Conservation (phyloP, 2,797 vertebrate species). For the Buphagus erythrorhynchus region DNA sequence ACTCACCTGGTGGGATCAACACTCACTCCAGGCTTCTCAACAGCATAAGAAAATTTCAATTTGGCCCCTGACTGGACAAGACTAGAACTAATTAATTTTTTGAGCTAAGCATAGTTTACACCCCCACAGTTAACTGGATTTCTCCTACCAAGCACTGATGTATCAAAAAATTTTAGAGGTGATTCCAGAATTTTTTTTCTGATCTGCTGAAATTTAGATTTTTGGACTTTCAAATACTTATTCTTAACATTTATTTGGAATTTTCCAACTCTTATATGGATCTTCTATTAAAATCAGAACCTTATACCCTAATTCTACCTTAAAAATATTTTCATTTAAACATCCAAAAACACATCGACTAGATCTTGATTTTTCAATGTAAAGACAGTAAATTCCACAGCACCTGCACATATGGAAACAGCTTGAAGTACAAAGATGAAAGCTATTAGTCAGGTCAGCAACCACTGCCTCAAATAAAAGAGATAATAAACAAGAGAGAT, state of each 20-base stretch:
- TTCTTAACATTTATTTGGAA: background rate
- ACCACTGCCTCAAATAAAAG: slow-evolving; percentile 36
- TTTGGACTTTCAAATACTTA: background rate
- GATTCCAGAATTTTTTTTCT: background rate
- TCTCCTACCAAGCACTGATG: background rate
- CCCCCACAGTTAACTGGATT: background rate
- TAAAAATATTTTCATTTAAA: background rate
- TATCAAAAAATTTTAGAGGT: background rate
- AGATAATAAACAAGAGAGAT: slow-evolving; percentile 36
- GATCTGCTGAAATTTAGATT: background rate
- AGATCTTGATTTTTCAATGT: slow-evolving; percentile 9
- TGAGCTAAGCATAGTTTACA: background rate
- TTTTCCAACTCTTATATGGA: background rate
- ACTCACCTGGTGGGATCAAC: background rate
- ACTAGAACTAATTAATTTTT: background rate
- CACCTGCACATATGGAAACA: slow-evolving; percentile 46
- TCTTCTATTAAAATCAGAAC: background rate
- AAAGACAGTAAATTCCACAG: slow-evolving; percentile 47
- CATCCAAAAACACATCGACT: background rate
- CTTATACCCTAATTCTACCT: background rate
- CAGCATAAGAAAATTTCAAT: background rate
- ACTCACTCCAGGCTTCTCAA: background rate
- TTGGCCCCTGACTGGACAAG: background rate
- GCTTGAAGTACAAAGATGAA: slow-evolving; percentile 12
- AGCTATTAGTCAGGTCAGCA: slow-evolving; percentile 32